These are phyloP conservation scores for Osmerus eperlanus DNA, from an alignment of 2,113 vertebrate genomes.

Conservation along the genomic window DNA sequence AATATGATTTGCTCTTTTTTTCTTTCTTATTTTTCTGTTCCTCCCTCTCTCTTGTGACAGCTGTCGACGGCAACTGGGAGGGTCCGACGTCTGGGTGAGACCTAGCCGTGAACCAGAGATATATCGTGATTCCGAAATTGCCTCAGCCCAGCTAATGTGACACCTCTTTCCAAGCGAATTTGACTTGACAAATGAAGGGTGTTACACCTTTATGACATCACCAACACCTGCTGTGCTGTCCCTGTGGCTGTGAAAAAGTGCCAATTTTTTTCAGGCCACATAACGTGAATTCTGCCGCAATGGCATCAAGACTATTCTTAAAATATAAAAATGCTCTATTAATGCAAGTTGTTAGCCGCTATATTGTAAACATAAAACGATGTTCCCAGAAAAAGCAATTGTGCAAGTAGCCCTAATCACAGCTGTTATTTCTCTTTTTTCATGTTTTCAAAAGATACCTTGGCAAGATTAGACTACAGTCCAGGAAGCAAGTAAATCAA, in stretches of 20 bases:
- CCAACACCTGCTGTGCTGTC: slow-evolving; percentile 26
- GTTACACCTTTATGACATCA: slow-evolving; percentile 53
- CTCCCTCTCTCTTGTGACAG: slow-evolving; percentile 52
- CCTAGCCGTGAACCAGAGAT: slow-evolving; percentile 40
- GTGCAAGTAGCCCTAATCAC: background rate
- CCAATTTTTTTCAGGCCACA: background rate
- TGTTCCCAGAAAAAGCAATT: background rate
- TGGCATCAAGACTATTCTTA: background rate
- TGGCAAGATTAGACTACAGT: too few relatives aligned
- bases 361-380: background rate
- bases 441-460: too few relatives aligned
- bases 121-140: slow-evolving; percentile 42
- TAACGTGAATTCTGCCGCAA: background rate
- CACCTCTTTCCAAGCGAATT: slow-evolving; percentile 50
- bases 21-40: slow-evolving; percentile 24
- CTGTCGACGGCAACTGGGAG: slow-evolving; percentile 43
- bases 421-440: too few relatives aligned
- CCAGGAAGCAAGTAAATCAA: too few relatives aligned
- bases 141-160: slow-evolving; percentile 59
- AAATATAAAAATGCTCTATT: slow-evolving; percentile 3
- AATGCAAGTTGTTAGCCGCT: background rate
- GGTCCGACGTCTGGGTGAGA: slow-evolving; percentile 47
- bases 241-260: background rate
- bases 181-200: slow-evolving; percentile 64
- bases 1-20: slow-evolving; percentile 54